phyloP scores from a whole-genome alignment of 2,113 vertebrate species.

The Epinephelus fuscoguttatus region DNA sequence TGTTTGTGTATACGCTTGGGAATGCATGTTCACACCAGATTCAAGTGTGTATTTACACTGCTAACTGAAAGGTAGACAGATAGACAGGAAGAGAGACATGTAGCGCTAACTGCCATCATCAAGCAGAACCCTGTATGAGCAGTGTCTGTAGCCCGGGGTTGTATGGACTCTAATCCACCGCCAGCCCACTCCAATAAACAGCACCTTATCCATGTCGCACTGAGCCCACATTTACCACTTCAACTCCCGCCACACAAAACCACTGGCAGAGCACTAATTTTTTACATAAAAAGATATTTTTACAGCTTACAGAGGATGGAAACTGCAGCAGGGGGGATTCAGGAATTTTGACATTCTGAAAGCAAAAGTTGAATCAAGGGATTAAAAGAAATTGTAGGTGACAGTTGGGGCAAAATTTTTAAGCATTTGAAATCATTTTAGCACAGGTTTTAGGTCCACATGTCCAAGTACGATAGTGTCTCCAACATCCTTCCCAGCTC shows the following conservation, averaged over 20 bases:
- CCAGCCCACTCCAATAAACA: conserved; percentile 65
- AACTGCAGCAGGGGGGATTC: conserved; percentile 1
- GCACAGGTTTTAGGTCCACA: not conserved
- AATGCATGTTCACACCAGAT: conserved; percentile 6
- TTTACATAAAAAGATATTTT: conserved; percentile 8
- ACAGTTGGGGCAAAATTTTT: conserved; percentile 5
- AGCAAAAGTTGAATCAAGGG: conserved; percentile 27
- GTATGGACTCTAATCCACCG: conserved; percentile 66
- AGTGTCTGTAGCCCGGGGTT: conserved; percentile 58
- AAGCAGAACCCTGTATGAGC: conserved; percentile 50
- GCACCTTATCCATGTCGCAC: conserved; percentile 66
- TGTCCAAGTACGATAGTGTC: conserved; percentile 8
- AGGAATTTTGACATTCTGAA: not conserved
- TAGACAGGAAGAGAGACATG: conserved; percentile 27
- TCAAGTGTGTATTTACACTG: conserved; percentile 11
- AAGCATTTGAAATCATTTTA: conserved; percentile 4
- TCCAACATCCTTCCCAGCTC: conserved; percentile 11
- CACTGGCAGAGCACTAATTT: conserved; percentile 49
- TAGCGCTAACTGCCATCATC: conserved; percentile 54
- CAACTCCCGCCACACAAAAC: conserved; percentile 50
- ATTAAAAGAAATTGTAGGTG: conserved; percentile 28
- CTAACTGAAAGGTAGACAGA: conserved; percentile 24
- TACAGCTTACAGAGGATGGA: conserved; percentile 9
- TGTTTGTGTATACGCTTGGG: conserved; percentile 1
- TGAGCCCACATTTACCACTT: conserved; percentile 60